phyloP scores from a whole-genome alignment of 2,797 vertebrate genomes.

The Xiphorhynchus erythropygius region DNA sequence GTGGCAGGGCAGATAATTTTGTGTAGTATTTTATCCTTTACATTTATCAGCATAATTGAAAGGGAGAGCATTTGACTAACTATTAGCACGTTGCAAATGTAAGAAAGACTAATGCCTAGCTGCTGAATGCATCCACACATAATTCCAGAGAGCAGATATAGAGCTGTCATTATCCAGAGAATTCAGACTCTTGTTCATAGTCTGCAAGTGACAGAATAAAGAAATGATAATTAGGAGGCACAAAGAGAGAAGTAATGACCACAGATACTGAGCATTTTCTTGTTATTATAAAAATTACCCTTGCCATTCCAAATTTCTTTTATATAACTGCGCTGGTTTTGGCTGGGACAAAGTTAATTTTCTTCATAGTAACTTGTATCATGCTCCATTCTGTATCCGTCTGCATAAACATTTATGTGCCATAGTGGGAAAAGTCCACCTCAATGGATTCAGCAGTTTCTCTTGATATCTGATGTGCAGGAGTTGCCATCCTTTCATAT shows the following conservation, averaged over 20 bases:
- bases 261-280: background rate
- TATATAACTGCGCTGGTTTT: background rate
- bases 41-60: background rate
- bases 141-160: background rate
- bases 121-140: background rate
- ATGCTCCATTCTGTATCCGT: background rate
- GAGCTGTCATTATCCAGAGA: background rate
- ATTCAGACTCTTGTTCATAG: background rate
- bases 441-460: background rate
- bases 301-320: background rate
- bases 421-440: rapidly evolving
- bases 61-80: background rate
- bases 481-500: background rate
- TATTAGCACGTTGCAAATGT: background rate
- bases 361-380: background rate
- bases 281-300: background rate
- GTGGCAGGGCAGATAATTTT: background rate
- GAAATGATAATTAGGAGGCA: background rate
- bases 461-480: background rate
- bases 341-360: background rate
- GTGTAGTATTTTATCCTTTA: background rate
- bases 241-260: background rate
- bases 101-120: background rate
- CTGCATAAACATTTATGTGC: background rate
- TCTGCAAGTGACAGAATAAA: background rate